These are phyloP conservation scores for Oryzias curvinotus DNA, from an alignment of 2,113 vertebrate genomes.

Conservation along the genomic window DNA sequence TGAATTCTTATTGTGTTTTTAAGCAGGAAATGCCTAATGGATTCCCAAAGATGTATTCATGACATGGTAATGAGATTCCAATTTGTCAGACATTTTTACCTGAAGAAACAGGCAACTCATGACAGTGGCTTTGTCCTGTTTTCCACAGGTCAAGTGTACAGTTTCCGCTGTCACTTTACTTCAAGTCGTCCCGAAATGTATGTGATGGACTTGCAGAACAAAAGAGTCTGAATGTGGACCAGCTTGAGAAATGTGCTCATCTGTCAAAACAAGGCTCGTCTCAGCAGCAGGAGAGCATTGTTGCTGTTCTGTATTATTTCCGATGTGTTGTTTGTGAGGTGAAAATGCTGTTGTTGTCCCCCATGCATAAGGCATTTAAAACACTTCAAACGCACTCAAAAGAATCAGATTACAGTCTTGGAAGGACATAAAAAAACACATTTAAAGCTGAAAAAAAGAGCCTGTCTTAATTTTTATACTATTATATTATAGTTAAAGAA, in stretches of 20 bases:
- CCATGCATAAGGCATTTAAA: no score
- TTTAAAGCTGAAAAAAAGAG: no score
- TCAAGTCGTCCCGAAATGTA: conserved; percentile 16
- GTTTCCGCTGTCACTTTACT: conserved; percentile 12
- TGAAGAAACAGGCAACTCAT: conserved; percentile 38
- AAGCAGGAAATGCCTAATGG: conserved; percentile 59
- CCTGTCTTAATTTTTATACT: no score
- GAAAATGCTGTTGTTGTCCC: no score
- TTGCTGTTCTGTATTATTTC: no score
- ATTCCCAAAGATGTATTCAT: conserved; percentile 62
- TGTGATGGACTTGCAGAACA: conserved; percentile 16
- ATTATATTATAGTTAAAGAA: no score
- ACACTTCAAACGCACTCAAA: no score
- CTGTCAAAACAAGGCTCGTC: conserved; percentile 20
- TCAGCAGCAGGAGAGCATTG: no score
- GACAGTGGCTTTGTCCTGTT: conserved; percentile 58
- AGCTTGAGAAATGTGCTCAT: conserved; percentile 5
- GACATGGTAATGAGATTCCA: conserved; percentile 71
- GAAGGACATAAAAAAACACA: no score
- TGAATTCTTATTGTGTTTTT: conserved; percentile 56
- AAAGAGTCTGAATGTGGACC: conserved; percentile 19
- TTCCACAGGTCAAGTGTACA: conserved; percentile 32
- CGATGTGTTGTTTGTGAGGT: no score
- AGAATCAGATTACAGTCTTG: no score
- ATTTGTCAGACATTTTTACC: conserved; percentile 54